Evolutionary conservation across 2,797 vertebrate genomes (phyloP), one percentile per base, ranked within the genome.

Genomic region (Eulemur mongoz): DNA sequence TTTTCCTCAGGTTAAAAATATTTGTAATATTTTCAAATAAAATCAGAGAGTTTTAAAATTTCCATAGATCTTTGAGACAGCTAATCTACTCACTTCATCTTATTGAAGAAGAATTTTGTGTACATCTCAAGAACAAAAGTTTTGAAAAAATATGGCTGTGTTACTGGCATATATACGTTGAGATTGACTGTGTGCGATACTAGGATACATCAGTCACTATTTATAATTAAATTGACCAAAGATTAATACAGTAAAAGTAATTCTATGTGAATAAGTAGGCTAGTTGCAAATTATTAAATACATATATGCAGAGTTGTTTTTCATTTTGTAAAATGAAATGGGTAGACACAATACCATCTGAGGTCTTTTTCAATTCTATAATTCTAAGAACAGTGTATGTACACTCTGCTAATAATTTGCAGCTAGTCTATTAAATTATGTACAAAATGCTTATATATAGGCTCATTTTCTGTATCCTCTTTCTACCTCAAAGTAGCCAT

Each of bases 41-140:
- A 79, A 88, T 54, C 12, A 65, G 13, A 83, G 5, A 87, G 17
- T 72, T 85, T 91, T 43, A 95, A 93, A 88, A n/a, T 91, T 30
- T 22, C 5, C 18, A 57, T 5, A 79, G 76, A 89, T 8, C 6
- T 69, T 85, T 96, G 72, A 94, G 70, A 86, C 52, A 88, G 15
- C 18, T 30, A 57, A 40, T 67, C 15, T 0, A 65, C 5, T 73
- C 13, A 69, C 18, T 75, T 86, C 7, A 65, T 76, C 17, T 90
- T 73, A 93, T 4, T 94, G 38, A 91, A 61, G 25, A 78, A 82
- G 14, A 84, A 59, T 48, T 82, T 76, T 67, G 7, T 13, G 32
- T 86, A 83, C 17, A 91, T 38, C 2, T 2, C 17, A 12, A 72
- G 23, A 38, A 54, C 18, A 95, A 70, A 65, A 38, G 0, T 89